phyloP scores from a whole-genome alignment of 2,797 vertebrate genomes.

The Clarias laeviceps region DNA sequence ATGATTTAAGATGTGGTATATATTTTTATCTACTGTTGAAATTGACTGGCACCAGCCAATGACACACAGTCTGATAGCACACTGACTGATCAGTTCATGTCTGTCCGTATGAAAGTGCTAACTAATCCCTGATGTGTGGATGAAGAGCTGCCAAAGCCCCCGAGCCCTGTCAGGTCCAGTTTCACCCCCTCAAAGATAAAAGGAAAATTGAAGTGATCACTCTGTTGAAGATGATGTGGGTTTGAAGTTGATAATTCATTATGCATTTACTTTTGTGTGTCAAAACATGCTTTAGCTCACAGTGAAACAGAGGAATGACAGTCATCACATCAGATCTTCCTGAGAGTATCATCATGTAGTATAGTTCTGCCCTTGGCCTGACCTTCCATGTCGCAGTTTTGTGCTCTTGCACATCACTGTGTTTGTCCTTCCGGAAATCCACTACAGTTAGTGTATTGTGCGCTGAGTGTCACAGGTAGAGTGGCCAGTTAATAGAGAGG shows the following conservation, averaged over 20 bases:
- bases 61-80: constrained; percentile 11
- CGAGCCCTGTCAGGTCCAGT: constrained; percentile 32
- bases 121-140: constrained; percentile 51
- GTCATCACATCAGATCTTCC: constrained; percentile 15
- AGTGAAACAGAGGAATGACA: constrained; percentile 12
- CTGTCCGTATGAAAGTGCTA: constrained; percentile 35
- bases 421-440: constrained; percentile 57
- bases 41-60: constrained; percentile 18
- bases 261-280: constrained; percentile 41
- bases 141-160: constrained; percentile 60
- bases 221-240: constrained; percentile 33
- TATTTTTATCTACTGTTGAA: constrained; percentile 20
- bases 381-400: constrained; percentile 47
- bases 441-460: constrained; percentile 52
- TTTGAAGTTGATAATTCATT: constrained; percentile 40
- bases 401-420: constrained; percentile 44
- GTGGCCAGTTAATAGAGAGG: constrained; percentile 70
- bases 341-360: not conserved
- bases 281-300: constrained; percentile 49
- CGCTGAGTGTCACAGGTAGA: constrained; percentile 41
- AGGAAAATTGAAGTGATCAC: constrained; percentile 32
- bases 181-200: constrained; percentile 47
- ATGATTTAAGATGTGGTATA: not conserved
- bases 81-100: constrained; percentile 40
- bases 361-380: constrained; percentile 42